Percentiles rank a stretch among this genome's conserved stretches.
Conservation (phyloP, 2,797 vertebrate genomes). For the Graptemys geographica region DNA sequence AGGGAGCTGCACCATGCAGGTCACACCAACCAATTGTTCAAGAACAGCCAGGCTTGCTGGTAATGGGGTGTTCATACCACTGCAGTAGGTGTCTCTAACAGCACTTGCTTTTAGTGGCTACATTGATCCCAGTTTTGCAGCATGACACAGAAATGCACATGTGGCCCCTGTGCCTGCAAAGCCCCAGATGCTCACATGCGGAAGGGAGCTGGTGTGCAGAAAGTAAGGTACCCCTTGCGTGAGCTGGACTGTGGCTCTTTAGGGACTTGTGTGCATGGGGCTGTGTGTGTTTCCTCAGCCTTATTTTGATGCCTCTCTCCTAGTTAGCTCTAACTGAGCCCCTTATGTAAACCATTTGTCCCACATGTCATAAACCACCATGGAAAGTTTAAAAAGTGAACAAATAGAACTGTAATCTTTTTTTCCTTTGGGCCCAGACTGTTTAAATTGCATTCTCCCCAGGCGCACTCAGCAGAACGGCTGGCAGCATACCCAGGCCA, state of each 20-base stretch:
- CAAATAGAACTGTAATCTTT: not conserved
- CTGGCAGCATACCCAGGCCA: not conserved
- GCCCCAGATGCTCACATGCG: not conserved
- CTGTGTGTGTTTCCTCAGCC: not conserved
- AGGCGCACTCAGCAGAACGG: not conserved
- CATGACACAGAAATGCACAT: too few relatives aligned
- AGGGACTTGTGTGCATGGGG: accelerated
- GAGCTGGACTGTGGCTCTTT: not conserved
- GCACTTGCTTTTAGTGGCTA: not conserved
- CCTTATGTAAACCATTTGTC: not conserved
- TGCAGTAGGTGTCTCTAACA: not conserved
- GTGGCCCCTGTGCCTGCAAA: not conserved
- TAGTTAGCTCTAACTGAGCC: not conserved
- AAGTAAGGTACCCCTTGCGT: not conserved
- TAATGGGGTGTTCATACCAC: not conserved
- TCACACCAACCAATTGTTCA: not conserved
- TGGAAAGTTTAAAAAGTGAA: not conserved
- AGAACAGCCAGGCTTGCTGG: not conserved
- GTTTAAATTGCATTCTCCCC: not conserved
- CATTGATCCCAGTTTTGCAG: not conserved
- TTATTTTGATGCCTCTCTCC: not conserved
- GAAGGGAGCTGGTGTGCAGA: not conserved
- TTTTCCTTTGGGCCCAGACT: not conserved
- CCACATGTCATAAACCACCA: not conserved
- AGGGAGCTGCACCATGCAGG: not conserved